These are phyloP conservation scores for Acrocyrtus sp. DNA, from an alignment of 2,888 invertebrate genomes.

Conservation along the genomic window DNA sequence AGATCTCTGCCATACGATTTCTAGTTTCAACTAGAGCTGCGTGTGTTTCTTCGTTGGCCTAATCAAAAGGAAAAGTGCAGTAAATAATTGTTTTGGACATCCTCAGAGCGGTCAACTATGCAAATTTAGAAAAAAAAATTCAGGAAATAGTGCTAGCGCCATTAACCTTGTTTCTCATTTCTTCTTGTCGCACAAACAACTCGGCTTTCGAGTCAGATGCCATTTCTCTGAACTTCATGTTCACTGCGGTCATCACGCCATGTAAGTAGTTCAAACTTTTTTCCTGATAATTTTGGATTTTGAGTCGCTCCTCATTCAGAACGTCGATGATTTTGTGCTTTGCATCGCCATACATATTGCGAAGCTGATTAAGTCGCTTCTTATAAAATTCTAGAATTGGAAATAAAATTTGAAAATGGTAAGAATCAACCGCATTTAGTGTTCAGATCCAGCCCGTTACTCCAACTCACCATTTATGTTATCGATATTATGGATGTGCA, in stretches of 20 bases:
- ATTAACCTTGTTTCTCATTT: conserved; percentile 58
- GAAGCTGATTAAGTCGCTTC: conserved; percentile 53
- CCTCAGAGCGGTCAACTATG: no score
- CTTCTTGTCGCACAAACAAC: conserved; percentile 55
- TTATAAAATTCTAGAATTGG: conserved; percentile 55
- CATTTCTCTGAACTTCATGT: conserved; percentile 52
- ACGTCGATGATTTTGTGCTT: conserved; percentile 37
- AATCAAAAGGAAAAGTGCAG: no score
- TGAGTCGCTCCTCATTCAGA: conserved; percentile 54
- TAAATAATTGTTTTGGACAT: no score
- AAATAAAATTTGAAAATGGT: background rate
- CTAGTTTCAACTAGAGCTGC: conserved; percentile 47
- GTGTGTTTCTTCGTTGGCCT: conserved; percentile 60
- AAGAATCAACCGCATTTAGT: background rate
- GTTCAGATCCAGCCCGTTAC: background rate
- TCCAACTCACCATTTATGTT: conserved; percentile 56
- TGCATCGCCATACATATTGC: conserved; percentile 49
- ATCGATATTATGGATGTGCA: conserved; percentile 61
- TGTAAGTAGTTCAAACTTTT: conserved; percentile 55
- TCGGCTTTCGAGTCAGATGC: conserved; percentile 56
- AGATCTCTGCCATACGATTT: conserved; percentile 50
- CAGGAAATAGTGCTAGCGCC: no score
- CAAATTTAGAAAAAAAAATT: no score
- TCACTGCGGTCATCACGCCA: conserved; percentile 47
- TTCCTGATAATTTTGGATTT: conserved; percentile 57